These are phyloP conservation scores for Caradrina kadenii DNA, from an alignment of 2,888 invertebrate species.

Conservation along the genomic window DNA sequence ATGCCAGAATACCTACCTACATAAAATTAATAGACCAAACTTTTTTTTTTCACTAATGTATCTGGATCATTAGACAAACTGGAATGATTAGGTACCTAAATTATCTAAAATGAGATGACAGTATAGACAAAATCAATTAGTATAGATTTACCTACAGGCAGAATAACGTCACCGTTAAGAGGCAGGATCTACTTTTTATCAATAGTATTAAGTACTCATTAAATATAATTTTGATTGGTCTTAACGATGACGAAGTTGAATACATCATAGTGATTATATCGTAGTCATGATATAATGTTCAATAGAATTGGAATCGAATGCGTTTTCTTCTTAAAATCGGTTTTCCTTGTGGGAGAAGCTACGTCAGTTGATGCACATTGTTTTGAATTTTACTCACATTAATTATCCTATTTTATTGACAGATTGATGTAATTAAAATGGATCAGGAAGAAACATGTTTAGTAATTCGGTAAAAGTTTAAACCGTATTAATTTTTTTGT, in stretches of 20 bases:
- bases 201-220: conserved; percentile 31
- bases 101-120: conserved; percentile 34
- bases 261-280: conserved; percentile 50
- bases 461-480: background rate
- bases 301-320: conserved; percentile 11
- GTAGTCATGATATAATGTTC: conserved; percentile 39
- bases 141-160: conserved; percentile 22
- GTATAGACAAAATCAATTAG: conserved; percentile 35
- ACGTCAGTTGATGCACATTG: background rate
- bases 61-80: conserved; percentile 2
- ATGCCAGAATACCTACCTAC: too few species aligned
- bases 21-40: background rate
- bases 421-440: background rate
- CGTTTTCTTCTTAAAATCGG: conserved; percentile 36
- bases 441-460: background rate
- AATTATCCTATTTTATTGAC: background rate
- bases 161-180: conserved; percentile 35
- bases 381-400: background rate
- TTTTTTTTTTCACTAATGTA: conserved; percentile 7
- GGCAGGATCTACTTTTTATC: conserved; percentile 56
- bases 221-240: conserved; percentile 50
- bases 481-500: too few species aligned
- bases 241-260: conserved; percentile 43
- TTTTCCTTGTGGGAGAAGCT: conserved; percentile 32
- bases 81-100: conserved; percentile 23